Conservation (phyloP, 2,113 vertebrate genomes). For the Saguinus midas region DNA sequence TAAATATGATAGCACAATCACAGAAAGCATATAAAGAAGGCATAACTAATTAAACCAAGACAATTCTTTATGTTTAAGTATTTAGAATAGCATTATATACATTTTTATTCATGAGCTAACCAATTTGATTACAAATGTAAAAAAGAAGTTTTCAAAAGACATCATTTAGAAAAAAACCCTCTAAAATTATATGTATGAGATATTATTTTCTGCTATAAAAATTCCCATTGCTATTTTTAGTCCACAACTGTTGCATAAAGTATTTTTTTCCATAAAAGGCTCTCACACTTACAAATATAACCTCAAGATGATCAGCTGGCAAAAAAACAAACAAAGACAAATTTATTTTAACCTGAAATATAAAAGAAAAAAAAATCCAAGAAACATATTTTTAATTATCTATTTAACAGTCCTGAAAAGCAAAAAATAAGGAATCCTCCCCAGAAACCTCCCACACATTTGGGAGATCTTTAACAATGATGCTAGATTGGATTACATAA, state of each 20-base stretch:
- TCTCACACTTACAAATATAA: conserved; percentile 76
- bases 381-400: neutral
- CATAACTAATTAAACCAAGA: neutral
- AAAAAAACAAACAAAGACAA: conserved; percentile 1
- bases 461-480: neutral
- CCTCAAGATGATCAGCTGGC: conserved; percentile 60
- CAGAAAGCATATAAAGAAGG: neutral
- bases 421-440: neutral
- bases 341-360: conserved; percentile 64
- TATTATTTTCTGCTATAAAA: conserved; percentile 69
- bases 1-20: conserved; percentile 5
- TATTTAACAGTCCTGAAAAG: neutral
- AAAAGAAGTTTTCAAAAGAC: conserved; percentile 57
- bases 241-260: conserved; percentile 68
- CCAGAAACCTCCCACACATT: neutral
- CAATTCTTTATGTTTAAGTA: neutral
- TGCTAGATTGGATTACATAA: accelerated
- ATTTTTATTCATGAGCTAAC: neutral
- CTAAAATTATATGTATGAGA: conserved; percentile 6
- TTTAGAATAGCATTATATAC: neutral
- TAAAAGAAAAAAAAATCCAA: conserved; percentile 17
- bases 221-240: conserved; percentile 71
- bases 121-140: conserved; percentile 44
- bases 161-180: neutral
- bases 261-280: conserved; percentile 74